Conservation (phyloP, 2,888 invertebrate species). For the Punctoribates punctum region DNA sequence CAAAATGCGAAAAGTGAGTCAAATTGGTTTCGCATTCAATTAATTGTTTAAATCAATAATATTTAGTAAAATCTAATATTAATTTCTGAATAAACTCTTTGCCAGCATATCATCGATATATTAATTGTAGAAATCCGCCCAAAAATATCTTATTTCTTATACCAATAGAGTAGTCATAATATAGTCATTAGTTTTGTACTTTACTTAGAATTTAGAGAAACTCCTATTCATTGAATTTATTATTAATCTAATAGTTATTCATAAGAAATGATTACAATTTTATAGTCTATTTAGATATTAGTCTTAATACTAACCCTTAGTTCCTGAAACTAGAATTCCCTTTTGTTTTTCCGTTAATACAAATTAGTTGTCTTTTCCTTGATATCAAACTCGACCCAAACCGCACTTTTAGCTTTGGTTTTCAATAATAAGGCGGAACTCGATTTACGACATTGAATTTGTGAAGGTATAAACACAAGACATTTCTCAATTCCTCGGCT, state of each 20-base stretch:
- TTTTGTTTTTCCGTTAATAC: slow-evolving; percentile 14
- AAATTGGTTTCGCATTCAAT: slow-evolving; percentile 54
- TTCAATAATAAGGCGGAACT: slow-evolving; percentile 37
- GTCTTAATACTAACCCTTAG: not conserved
- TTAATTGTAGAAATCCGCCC: slow-evolving; percentile 22
- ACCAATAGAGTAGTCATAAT: not conserved
- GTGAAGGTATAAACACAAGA: slow-evolving; percentile 33
- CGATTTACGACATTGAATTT: slow-evolving; percentile 37
- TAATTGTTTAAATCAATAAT: not conserved
- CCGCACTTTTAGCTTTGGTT: slow-evolving; percentile 33
- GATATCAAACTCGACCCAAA: slow-evolving; percentile 30
- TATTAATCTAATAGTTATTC: not conserved
- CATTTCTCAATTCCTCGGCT: slow-evolving; percentile 15
- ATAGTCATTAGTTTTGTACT: too few species aligned
- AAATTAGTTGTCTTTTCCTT: slow-evolving; percentile 38
- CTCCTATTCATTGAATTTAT: not conserved
- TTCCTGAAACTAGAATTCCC: not conserved
- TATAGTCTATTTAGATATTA: not conserved
- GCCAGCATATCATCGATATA: slow-evolving; percentile 13
- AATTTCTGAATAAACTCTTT: slow-evolving; percentile 31
- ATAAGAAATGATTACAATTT: not conserved
- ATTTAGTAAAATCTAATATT: slow-evolving; percentile 21
- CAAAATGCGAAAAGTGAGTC: slow-evolving; percentile 86
- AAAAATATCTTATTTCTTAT: slow-evolving; percentile 8
- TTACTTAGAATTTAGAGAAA: not conserved